Conservation (phyloP, 2,888 invertebrate species). For the Drosophila longiperda region DNA sequence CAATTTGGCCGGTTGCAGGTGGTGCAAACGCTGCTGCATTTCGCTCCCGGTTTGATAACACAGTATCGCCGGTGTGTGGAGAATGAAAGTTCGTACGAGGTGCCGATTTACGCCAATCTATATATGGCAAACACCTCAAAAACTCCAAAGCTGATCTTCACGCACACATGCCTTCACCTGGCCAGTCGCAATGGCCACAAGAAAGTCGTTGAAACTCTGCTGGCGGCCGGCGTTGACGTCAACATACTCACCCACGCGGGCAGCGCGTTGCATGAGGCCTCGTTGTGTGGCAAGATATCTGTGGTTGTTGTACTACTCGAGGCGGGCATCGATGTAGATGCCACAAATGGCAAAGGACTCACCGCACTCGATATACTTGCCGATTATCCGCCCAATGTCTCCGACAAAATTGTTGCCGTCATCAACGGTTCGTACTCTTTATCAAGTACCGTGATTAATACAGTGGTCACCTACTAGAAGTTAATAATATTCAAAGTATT, state of each 20-base stretch:
- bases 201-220: conserved; percentile 92
- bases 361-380: conserved; percentile 94
- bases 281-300: conserved; percentile 94
- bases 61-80: conserved; percentile 45
- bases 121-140: conserved; percentile 64
- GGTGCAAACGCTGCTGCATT: conserved; percentile 92
- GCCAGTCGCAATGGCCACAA: conserved; percentile 96
- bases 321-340: conserved; percentile 91
- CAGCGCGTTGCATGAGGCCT: conserved; percentile 96
- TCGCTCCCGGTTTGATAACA: conserved; percentile 91
- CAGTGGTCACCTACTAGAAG: background rate
- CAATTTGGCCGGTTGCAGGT: conserved; percentile 94
- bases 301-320: conserved; percentile 93
- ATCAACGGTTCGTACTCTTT: conserved; percentile 86
- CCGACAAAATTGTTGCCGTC: conserved; percentile 92
- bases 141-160: conserved; percentile 84
- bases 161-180: conserved; percentile 94
- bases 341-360: conserved; percentile 91
- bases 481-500: too few relatives aligned
- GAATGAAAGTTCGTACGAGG: conserved; percentile 20
- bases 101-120: conserved; percentile 42
- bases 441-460: background rate
- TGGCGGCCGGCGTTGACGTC: conserved; percentile 94
- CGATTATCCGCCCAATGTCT: conserved; percentile 94
- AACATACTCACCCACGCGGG: conserved; percentile 94